These are phyloP conservation scores for Temnothorax rugatulus DNA, from an alignment of 2,888 invertebrate genomes.

Conservation along the genomic window DNA sequence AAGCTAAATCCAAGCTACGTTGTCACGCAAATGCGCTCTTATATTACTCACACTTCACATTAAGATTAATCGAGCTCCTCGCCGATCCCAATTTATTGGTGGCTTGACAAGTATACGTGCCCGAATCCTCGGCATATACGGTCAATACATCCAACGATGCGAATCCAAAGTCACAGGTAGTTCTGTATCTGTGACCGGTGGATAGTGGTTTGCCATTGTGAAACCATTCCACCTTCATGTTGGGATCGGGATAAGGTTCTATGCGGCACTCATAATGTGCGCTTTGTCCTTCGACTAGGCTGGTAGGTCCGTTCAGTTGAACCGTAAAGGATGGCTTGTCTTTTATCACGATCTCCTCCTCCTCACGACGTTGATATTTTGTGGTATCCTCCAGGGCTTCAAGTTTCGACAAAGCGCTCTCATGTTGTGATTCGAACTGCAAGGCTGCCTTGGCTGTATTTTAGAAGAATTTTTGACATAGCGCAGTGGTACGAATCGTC, in stretches of 20 bases:
- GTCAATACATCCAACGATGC: constrained; percentile 98
- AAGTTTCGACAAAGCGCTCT: constrained; percentile 95
- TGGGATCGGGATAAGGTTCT: constrained; percentile 96
- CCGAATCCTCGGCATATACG: constrained; percentile 97
- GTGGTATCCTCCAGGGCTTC: constrained; percentile 94
- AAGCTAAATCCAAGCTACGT: neutral
- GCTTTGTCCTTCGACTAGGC: constrained; percentile 94
- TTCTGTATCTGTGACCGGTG: constrained; percentile 96
- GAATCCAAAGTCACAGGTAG: constrained; percentile 98
- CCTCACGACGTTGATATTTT: constrained; percentile 93
- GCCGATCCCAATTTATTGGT: constrained; percentile 95
- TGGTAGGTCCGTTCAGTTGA: constrained; percentile 94
- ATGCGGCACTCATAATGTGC: constrained; percentile 97
- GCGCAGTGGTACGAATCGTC: constrained; percentile 57
- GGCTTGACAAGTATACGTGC: constrained; percentile 95
- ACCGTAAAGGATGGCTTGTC: constrained; percentile 95
- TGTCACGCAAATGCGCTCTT: neutral
- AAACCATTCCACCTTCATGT: constrained; percentile 96
- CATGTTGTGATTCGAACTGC: constrained; percentile 95
- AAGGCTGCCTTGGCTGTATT: constrained; percentile 93
- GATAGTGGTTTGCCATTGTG: constrained; percentile 96
- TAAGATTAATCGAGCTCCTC: constrained; percentile 92
- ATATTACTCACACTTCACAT: constrained; percentile 91
- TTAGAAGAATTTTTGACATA: constrained; percentile 73
- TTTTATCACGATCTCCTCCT: constrained; percentile 92